Evolutionary conservation across 2,888 invertebrate species (phyloP).

Genomic region (Pseudanteris insignis): DNA sequence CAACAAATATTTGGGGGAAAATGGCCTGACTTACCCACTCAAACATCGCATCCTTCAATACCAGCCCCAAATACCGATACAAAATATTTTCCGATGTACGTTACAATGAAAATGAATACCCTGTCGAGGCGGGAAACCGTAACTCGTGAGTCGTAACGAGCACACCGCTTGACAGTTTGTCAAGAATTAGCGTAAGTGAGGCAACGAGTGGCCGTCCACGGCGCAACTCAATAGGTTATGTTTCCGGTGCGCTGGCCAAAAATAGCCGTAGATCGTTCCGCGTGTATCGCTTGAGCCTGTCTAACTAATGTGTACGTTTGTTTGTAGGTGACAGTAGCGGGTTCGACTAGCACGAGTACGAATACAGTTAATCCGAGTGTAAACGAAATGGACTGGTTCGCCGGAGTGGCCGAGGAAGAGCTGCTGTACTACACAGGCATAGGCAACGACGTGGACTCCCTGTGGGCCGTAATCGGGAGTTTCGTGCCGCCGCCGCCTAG

Average conservation of each 20-base stretch:
- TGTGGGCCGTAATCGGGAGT: conserved; percentile 65
- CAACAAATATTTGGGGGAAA: too few species aligned
- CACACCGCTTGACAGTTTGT: neutral
- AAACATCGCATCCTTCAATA: too few species aligned
- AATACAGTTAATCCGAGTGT: conserved; percentile 56
- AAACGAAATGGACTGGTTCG: conserved; percentile 65
- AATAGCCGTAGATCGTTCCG: conserved; percentile 15
- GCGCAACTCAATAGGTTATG: too few species aligned
- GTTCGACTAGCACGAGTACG: conserved; percentile 49
- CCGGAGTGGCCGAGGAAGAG: conserved; percentile 64
- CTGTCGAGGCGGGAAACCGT: too few species aligned
- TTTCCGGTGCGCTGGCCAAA: too few species aligned
- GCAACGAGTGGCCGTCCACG: too few species aligned
- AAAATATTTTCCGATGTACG: conserved; percentile 22
- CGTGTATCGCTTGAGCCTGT: conserved; percentile 24
- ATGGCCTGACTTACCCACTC: too few species aligned
- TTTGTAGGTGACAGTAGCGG: conserved; percentile 55
- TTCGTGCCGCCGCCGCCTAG: conserved; percentile 77
- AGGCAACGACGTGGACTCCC: conserved; percentile 61
- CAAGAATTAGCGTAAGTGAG: too few species aligned
- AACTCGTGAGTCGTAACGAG: neutral
- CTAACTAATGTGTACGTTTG: conserved; percentile 35
- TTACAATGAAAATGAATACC: too few species aligned
- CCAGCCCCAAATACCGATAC: too few species aligned
- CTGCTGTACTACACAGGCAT: conserved; percentile 62